A percentile compares a stretch with the other conserved stretches of the same genome.
Conservation (phyloP, 2,888 invertebrate genomes). For the Thumatha senex region DNA sequence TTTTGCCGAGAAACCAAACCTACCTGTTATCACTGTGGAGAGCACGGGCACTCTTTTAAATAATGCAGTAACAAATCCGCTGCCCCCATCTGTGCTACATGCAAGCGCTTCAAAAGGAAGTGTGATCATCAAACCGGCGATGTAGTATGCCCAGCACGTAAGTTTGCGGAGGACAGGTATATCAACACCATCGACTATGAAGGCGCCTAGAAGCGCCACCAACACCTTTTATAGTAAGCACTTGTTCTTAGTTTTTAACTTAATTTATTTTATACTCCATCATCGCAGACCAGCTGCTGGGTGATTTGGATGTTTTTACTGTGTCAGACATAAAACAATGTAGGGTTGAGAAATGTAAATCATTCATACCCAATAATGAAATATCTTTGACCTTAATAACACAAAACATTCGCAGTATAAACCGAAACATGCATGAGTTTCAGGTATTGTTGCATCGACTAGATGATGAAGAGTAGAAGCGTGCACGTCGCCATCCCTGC, state of each 20-base stretch:
- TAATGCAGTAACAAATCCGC: neutral
- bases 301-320: too few relatives aligned
- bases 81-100: neutral
- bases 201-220: neutral
- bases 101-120: neutral
- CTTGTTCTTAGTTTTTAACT: too few relatives aligned
- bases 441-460: neutral
- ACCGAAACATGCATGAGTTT: neutral
- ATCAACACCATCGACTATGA: neutral
- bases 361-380: neutral
- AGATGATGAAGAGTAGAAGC: too few relatives aligned
- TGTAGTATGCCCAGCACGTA: neutral
- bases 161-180: neutral
- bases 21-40: neutral
- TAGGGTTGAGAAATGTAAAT: too few relatives aligned
- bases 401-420: neutral
- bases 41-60: neutral
- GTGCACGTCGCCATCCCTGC: too few relatives aligned
- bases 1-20: neutral
- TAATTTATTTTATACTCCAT: too few relatives aligned
- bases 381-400: neutral
- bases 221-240: neutral
- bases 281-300: too few relatives aligned
- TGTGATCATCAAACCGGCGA: neutral
- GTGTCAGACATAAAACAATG: too few relatives aligned